Percentiles rank a stretch among this genome's conserved stretches.
Conservation (phyloP, 2,113 vertebrate genomes). For the Delphinus delphis region DNA sequence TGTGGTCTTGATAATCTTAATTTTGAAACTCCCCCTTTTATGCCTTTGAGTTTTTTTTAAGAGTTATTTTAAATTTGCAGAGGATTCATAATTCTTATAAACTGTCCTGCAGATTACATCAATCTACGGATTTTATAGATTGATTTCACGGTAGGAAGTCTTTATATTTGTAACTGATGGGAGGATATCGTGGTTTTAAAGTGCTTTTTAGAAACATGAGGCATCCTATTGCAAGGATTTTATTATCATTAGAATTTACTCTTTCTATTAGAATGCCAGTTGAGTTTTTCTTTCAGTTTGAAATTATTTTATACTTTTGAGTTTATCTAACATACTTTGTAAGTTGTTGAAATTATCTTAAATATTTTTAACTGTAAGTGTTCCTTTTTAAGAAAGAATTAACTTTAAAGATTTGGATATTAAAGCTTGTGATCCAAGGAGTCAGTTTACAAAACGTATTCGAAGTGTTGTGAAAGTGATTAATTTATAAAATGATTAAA, state of each 20-base stretch:
- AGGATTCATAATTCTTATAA: background rate
- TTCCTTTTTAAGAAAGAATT: background rate
- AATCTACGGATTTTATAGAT: constrained; percentile 37
- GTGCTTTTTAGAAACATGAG: constrained; percentile 21
- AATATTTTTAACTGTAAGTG: background rate
- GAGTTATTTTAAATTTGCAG: constrained; percentile 20
- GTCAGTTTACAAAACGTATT: background rate
- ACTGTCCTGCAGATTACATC: background rate
- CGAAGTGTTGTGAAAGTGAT: constrained; percentile 15
- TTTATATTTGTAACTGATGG: constrained; percentile 45
- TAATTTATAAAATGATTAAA: constrained; percentile 42
- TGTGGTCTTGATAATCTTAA: constrained; percentile 8
- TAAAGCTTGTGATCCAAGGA: background rate
- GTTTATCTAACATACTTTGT: background rate
- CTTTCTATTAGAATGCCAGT: background rate
- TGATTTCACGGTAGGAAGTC: constrained; percentile 35
- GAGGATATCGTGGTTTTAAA: constrained; percentile 43
- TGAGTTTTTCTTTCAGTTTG: background rate
- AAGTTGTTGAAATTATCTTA: constrained; percentile 10
- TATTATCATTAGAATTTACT: background rate
- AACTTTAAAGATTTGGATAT: background rate
- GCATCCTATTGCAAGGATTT: background rate
- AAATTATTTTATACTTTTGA: constrained; percentile 5
- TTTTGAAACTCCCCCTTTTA: background rate
- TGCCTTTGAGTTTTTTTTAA: background rate